These are phyloP conservation scores for Elysia chlorotica DNA, from an alignment of 1,140 invertebrate genomes.

Conservation along the genomic window DNA sequence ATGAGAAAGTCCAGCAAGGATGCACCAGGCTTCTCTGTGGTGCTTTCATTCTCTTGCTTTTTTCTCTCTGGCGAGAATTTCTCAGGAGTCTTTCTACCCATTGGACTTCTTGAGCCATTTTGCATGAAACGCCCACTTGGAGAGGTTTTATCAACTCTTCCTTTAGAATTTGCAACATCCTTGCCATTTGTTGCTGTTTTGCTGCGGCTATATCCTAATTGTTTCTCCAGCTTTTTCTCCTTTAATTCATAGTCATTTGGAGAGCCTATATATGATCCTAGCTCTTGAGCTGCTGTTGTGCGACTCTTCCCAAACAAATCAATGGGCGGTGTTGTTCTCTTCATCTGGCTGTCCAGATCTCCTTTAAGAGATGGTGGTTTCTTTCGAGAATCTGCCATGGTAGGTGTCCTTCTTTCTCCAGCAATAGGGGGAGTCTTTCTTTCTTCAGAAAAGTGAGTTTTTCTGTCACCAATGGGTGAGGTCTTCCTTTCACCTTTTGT, in stretches of 20 bases:
- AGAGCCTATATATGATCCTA: not conserved
- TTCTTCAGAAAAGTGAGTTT: not conserved
- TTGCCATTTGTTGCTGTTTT: too few relatives aligned
- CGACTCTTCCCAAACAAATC: constrained; percentile 23
- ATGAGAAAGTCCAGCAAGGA: constrained; percentile 37
- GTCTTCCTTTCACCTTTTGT: not conserved
- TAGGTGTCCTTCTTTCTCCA: not conserved
- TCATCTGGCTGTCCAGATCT: constrained; percentile 3
- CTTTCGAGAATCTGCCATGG: not conserved
- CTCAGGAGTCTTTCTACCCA: constrained; percentile 24
- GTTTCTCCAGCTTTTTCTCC: too few relatives aligned
- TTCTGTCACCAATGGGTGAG: not conserved
- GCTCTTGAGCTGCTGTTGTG: not conserved
- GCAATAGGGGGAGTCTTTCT: not conserved
- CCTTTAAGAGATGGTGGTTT: not conserved
- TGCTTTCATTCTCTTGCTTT: constrained; percentile 17
- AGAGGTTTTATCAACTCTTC: too few relatives aligned
- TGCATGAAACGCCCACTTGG: too few relatives aligned
- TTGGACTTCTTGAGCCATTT: constrained; percentile 22
- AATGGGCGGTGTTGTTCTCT: constrained; percentile 22
- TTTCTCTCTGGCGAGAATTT: constrained; percentile 2
- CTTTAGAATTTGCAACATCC: too few relatives aligned
- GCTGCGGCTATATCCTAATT: too few relatives aligned
- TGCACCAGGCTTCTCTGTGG: too few relatives aligned
- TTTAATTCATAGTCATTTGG: not conserved